phyloP scores from a whole-genome alignment of 2,113 vertebrate species.

The Campylomormyrus tamandua region DNA sequence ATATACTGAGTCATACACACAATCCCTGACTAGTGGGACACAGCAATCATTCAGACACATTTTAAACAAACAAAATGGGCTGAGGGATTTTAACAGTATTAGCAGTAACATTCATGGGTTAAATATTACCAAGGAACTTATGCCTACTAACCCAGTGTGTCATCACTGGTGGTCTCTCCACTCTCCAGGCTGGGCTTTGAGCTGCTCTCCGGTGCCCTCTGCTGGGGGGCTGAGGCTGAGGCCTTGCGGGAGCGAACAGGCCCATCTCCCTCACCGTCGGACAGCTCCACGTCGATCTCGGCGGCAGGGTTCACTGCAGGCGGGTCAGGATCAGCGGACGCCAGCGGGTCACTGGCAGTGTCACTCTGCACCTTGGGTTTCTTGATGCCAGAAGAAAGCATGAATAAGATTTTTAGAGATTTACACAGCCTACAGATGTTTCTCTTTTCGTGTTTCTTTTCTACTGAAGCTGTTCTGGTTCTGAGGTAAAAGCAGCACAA shows the following conservation, averaged over 20 bases:
- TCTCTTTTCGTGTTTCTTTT: neutral
- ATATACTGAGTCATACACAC: neutral
- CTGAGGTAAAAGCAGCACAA: neutral
- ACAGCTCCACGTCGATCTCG: conserved; percentile 43
- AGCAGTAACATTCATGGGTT: neutral
- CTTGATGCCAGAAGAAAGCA: neutral
- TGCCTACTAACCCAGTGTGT: neutral
- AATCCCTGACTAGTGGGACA: neutral
- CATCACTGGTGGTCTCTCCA: neutral
- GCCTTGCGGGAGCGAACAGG: neutral
- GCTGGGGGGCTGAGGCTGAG: neutral
- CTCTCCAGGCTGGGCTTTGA: neutral
- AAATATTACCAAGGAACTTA: neutral
- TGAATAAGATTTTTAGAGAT: neutral
- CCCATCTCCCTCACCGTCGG: conserved; percentile 31
- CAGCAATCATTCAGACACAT: neutral
- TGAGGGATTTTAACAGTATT: neutral
- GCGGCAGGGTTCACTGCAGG: conserved; percentile 8
- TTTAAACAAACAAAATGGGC: neutral
- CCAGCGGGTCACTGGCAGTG: neutral
- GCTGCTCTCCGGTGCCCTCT: neutral
- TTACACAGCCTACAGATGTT: neutral
- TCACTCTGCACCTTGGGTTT: neutral
- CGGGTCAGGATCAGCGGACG: neutral
- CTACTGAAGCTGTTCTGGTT: neutral